Evolutionary conservation across 1,140 invertebrate genomes (phyloP).

Genomic region (Brachionus plicatilis): DNA sequence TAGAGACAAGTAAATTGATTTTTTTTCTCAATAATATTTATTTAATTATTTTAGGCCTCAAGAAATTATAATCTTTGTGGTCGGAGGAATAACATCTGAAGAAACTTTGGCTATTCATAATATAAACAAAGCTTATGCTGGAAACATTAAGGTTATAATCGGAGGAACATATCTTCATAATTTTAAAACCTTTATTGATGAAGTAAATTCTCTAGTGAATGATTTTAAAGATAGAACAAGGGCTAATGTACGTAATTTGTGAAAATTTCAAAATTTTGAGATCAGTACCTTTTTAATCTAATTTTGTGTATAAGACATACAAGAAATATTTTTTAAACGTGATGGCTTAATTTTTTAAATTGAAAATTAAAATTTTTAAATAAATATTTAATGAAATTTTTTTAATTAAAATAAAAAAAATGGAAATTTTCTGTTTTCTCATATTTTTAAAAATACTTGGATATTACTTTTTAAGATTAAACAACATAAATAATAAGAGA

Average conservation of each 20-base stretch:
- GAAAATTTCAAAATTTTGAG: background rate
- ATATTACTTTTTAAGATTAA: too few species aligned
- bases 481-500: too few species aligned
- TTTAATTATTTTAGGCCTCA: slow-evolving; percentile 62
- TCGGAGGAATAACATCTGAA: slow-evolving; percentile 94
- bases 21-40: background rate
- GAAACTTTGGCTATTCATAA: slow-evolving; percentile 81
- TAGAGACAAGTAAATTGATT: slow-evolving; percentile 50
- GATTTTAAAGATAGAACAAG: background rate
- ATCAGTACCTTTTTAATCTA: background rate
- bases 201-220: background rate
- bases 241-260: background rate
- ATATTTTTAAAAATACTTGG: background rate
- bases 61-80: slow-evolving; percentile 86
- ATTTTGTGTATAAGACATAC: background rate
- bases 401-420: background rate
- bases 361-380: background rate
- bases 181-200: slow-evolving; percentile 26
- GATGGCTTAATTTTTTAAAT: background rate
- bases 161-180: slow-evolving; percentile 37
- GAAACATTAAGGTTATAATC: slow-evolving; percentile 11
- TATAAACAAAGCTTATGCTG: slow-evolving; percentile 25
- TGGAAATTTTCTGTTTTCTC: background rate
- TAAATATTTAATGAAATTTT: background rate
- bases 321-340: background rate